Conservation (phyloP, 2,113 vertebrate genomes). For the Trogon melanurus region DNA sequence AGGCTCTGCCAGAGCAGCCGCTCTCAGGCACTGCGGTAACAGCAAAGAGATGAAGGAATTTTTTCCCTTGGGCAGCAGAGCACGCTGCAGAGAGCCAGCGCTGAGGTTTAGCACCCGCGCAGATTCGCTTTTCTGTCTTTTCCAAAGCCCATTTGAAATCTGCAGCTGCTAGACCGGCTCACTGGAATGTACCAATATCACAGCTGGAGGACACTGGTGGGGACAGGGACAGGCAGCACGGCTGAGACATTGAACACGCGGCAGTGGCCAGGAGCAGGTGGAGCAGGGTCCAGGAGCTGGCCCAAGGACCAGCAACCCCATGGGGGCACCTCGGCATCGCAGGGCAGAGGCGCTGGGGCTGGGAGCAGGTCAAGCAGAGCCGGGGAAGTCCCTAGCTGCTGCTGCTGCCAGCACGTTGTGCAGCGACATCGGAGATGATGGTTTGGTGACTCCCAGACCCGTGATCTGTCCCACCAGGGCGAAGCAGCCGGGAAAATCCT, state of each 20-base stretch:
- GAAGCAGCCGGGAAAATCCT: background rate
- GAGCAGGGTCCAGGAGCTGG: background rate
- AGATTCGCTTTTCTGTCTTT: background rate
- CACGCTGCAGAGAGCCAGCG: background rate
- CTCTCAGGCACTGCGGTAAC: background rate
- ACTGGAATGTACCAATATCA: background rate
- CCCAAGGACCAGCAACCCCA: fast-evolving
- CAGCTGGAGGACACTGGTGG: background rate
- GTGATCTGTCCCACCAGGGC: background rate
- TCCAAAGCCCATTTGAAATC: background rate
- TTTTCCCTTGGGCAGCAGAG: background rate
- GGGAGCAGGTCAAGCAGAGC: too few relatives aligned
- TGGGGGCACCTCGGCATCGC: background rate
- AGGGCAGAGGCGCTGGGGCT: fast-evolving
- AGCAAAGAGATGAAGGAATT: background rate
- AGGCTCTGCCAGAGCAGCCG: fast-evolving
- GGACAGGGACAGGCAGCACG: background rate
- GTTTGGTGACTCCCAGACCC: background rate
- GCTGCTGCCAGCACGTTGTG: fast-evolving
- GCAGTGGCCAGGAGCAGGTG: background rate
- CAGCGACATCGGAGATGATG: fast-evolving
- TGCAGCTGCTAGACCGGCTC: background rate
- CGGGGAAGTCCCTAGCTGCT: fast-evolving
- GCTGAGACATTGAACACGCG: fast-evolving
- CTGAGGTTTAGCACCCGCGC: background rate